Evolutionary conservation across 2,113 vertebrate genomes (phyloP), one percentile per base, ranked within the genome.

Genomic region (Amphilophus citrinellus): DNA sequence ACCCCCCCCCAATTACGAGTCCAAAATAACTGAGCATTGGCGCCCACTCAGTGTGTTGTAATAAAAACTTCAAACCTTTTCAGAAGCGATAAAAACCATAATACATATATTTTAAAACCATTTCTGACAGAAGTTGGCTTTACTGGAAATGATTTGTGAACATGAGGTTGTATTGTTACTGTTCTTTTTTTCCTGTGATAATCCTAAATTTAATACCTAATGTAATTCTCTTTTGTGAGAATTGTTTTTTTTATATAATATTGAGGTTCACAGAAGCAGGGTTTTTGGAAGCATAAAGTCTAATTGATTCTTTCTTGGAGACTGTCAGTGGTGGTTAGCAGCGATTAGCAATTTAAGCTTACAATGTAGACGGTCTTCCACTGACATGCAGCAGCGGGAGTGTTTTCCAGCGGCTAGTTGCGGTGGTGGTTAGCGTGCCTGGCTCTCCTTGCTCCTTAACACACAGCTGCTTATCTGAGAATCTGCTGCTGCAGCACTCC

Each of bases 391-490:
- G 85, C 80, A 87, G 76, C 42, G 24, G 73, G 85, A 84, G 87
- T 90, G 87, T 88, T 87, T 90, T 91, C 61, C 80, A 92, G 86
- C 22, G 80, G 88, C 84, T 88, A 91, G 76, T 76, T 87, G 91
- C 14, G 86, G 85, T 91, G 77, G 82, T 84, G 87, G 89, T 93
- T 93, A 85, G 87, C 88, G 82, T 91, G 89, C 88, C 89, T 89
- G 86, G 65, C 85, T 82, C 87, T 86, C 81, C 87, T 87, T 89
- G 77, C 80, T 71, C 77, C 77, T 68, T 79, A 63, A 91, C 88
- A 84, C 87, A 87, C 91, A 93, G 84, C 90, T 92, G 91, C 95
- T 95, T 94, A 95, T 95, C 93, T 92, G 75, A 85, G 75, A 82
- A 92, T 94, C 93, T 94, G 91, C 92, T 94, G 86, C 91, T 87